Evolutionary conservation across 2,797 vertebrate genomes (phyloP).

Genomic region (Sebastes nivosus): DNA sequence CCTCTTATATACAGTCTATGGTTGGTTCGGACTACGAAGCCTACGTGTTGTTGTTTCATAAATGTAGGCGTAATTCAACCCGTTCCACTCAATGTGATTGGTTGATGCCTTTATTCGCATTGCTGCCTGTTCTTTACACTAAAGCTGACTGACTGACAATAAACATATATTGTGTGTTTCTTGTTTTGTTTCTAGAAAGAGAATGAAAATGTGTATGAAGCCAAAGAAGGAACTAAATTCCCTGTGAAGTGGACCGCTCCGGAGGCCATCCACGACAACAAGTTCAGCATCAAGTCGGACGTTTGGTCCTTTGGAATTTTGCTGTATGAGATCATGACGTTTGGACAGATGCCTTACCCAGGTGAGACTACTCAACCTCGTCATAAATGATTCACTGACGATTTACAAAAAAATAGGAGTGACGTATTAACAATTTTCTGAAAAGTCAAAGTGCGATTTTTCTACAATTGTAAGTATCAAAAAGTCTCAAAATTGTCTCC

Average conservation of each 20-base stretch:
- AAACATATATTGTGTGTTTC: not conserved
- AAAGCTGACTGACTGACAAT: not conserved
- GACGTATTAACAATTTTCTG: not conserved
- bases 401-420: not conserved
- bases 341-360: conserved; percentile 91
- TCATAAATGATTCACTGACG: not conserved
- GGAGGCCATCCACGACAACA: conserved; percentile 87
- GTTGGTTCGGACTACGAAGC: no score
- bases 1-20: no score
- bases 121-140: not conserved
- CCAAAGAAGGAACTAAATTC: conserved; percentile 87
- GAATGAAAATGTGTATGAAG: conserved; percentile 88
- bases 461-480: not conserved
- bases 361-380: conserved; percentile 76
- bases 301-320: conserved; percentile 97
- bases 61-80: no score
- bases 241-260: conserved; percentile 98
- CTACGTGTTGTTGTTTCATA: no score
- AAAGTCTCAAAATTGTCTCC: not conserved
- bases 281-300: conserved; percentile 94
- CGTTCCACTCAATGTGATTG: accelerated
- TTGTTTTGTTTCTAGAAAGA: conserved; percentile 64
- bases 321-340: conserved; percentile 95
- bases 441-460: accelerated
- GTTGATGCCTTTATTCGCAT: no score